Evolutionary conservation across 2,888 invertebrate species (phyloP).

Genomic region (Rhamnusium bicolor): DNA sequence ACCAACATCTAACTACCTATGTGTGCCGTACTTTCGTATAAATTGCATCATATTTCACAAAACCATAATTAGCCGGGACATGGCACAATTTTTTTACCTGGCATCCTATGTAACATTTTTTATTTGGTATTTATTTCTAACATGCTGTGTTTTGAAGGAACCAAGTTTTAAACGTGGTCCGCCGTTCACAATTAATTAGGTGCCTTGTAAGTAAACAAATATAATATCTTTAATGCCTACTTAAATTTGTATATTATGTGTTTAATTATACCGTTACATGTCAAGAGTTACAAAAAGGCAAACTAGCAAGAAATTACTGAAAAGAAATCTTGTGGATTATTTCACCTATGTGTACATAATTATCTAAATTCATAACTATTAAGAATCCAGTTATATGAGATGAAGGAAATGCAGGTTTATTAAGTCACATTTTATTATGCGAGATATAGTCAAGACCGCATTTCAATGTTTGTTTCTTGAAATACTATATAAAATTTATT

Average conservation of each 20-base stretch:
- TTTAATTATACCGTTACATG: not conserved
- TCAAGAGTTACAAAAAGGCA: not conserved
- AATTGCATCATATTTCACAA: constrained; percentile 36
- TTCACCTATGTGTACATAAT: too few relatives aligned
- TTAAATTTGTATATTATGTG: not conserved
- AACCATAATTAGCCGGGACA: constrained; percentile 21
- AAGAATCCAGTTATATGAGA: too few relatives aligned
- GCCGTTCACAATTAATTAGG: constrained; percentile 10
- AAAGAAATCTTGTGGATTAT: not conserved
- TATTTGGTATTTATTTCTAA: constrained; percentile 10
- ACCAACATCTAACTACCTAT: constrained; percentile 38
- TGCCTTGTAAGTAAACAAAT: not conserved
- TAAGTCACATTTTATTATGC: too few relatives aligned
- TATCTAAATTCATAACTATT: too few relatives aligned
- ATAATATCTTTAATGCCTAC: not conserved
- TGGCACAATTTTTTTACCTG: constrained; percentile 8
- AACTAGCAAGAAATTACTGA: too few relatives aligned
- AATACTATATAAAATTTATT: too few relatives aligned
- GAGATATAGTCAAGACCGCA: too few relatives aligned
- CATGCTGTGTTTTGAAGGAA: constrained; percentile 20
- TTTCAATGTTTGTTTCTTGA: too few relatives aligned
- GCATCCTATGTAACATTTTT: constrained; percentile 21
- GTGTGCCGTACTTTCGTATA: constrained; percentile 30
- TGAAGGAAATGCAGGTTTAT: too few relatives aligned
- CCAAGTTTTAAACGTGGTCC: not conserved